Evolutionary conservation across 2,113 vertebrate species (phyloP).

Genomic region (Colius striatus): DNA sequence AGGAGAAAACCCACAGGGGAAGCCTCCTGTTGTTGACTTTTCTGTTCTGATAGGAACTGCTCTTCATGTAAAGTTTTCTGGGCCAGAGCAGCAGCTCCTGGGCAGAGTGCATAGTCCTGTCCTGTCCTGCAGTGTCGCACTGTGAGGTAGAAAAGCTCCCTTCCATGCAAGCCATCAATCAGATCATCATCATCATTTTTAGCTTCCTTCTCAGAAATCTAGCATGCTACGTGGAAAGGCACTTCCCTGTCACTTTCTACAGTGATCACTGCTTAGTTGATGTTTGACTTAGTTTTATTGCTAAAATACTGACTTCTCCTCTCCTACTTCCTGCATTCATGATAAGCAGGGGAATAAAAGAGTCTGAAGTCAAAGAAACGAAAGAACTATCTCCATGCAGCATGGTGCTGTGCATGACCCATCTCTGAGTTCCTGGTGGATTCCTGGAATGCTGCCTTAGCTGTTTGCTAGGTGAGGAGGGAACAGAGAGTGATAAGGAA

Average conservation of each 20-base stretch:
- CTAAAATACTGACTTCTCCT: background rate
- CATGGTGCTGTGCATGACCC: background rate
- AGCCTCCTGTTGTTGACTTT: rapidly evolving
- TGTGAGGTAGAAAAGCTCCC: background rate
- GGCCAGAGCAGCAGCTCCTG: rapidly evolving
- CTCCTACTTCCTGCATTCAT: background rate
- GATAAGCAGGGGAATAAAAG: background rate
- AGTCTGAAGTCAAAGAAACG: background rate
- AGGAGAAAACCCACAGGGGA: rapidly evolving
- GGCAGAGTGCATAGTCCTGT: rapidly evolving
- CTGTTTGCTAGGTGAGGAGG: background rate
- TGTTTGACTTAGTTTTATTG: background rate
- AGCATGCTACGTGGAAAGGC: rapidly evolving
- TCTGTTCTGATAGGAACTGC: too few relatives aligned
- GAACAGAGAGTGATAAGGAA: background rate
- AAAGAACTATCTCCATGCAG: background rate
- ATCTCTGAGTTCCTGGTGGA: background rate
- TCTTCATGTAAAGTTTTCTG: too few relatives aligned
- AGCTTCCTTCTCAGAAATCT: background rate
- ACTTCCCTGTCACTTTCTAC: background rate
- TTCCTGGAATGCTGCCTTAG: background rate
- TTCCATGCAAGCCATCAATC: background rate
- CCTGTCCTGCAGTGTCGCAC: rapidly evolving
- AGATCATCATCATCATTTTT: too few relatives aligned
- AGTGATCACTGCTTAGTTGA: background rate